Percentiles rank a stretch among this genome's conserved stretches.
phyloP scores from a whole-genome alignment of 2,888 invertebrate genomes.

The Amphipoea lucens region DNA sequence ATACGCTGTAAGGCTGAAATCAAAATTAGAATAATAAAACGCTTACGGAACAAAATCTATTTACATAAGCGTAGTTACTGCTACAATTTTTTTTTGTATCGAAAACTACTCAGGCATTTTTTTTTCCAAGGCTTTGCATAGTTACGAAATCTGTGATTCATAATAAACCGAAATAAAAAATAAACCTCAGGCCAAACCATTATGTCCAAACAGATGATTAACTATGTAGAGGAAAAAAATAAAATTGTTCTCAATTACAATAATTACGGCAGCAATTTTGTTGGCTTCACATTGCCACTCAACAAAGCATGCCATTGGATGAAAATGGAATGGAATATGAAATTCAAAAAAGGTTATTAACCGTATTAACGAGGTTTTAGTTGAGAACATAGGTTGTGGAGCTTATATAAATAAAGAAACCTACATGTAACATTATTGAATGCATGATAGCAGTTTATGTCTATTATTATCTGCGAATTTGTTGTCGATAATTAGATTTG shows the following conservation, averaged over 20 bases:
- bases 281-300: constrained; percentile 57
- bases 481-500: not conserved
- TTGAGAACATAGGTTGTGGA: constrained; percentile 15
- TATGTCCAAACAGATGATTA: constrained; percentile 62
- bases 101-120: constrained; percentile 3
- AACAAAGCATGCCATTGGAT: constrained; percentile 42
- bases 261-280: constrained; percentile 66
- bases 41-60: not conserved
- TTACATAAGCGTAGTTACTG: not conserved
- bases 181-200: constrained; percentile 46
- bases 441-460: not conserved
- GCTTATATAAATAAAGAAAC: not conserved
- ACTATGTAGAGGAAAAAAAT: constrained; percentile 60
- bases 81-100: not conserved
- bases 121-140: constrained; percentile 35
- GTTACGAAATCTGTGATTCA: constrained; percentile 48
- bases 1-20: not conserved
- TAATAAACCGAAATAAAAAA: constrained; percentile 37
- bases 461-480: not conserved
- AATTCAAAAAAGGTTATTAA: constrained; percentile 54
- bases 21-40: constrained; percentile 13
- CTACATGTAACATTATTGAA: not conserved
- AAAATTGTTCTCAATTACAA: constrained; percentile 66
- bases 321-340: constrained; percentile 35
- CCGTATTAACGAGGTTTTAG: constrained; percentile 21